A percentile compares a stretch with the other conserved stretches of the same genome.
Conservation (phyloP, 2,797 vertebrate genomes). For the Anabacerthia variegaticeps region DNA sequence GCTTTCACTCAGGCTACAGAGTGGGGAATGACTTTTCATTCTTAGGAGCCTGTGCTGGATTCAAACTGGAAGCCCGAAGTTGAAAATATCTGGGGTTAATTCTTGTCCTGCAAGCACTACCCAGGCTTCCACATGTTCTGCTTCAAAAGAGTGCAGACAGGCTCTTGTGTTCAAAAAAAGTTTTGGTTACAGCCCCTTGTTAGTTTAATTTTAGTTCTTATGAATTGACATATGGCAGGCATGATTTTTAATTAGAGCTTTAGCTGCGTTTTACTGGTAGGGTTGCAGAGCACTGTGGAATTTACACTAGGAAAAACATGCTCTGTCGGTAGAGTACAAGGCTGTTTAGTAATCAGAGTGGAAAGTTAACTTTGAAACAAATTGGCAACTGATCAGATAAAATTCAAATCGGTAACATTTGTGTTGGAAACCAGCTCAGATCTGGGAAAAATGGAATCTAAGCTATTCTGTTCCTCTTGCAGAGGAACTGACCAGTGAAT, state of each 20-base stretch:
- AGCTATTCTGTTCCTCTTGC: conserved; percentile 59
- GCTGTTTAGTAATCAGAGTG: conserved; percentile 70
- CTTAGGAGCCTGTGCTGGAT: neutral
- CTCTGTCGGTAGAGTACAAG: conserved; percentile 58
- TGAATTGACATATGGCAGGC: conserved; percentile 69
- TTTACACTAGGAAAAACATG: conserved; percentile 68
- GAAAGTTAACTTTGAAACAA: conserved; percentile 73
- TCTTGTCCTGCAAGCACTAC: neutral
- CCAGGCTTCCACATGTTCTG: neutral
- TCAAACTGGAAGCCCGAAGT: neutral
- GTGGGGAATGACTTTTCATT: neutral
- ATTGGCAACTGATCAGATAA: conserved; percentile 72
- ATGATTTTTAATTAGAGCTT: conserved; percentile 71
- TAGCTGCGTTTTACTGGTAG: conserved; percentile 64
- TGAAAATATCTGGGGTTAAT: neutral
- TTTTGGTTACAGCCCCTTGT: conserved; percentile 56
- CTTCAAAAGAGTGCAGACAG: conserved; percentile 22
- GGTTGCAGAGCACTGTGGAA: conserved; percentile 65
- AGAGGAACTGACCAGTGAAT: conserved; percentile 43
- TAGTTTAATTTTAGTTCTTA: conserved; percentile 69
- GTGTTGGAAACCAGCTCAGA: conserved; percentile 67
- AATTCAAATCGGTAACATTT: conserved; percentile 72
- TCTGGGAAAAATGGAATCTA: conserved; percentile 65
- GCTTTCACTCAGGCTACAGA: neutral
- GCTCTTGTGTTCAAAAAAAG: conserved; percentile 32